Conservation (phyloP, 2,113 vertebrate species). For the Cairina moschata region DNA sequence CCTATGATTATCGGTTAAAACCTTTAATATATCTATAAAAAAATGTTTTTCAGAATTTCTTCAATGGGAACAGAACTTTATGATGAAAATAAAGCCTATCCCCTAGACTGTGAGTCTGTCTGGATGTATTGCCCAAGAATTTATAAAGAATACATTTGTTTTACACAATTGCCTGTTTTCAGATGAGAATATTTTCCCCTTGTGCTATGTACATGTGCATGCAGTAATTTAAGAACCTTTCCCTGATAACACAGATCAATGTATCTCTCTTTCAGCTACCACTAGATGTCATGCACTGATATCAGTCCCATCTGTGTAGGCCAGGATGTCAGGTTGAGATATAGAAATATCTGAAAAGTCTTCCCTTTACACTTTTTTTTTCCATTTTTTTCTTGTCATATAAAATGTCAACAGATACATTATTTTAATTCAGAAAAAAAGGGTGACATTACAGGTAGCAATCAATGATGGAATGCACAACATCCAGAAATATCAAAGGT, state of each 20-base stretch:
- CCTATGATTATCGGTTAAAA: not conserved
- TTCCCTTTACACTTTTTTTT: not conserved
- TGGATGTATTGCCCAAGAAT: not conserved
- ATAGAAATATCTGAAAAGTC: not conserved
- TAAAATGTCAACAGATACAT: not conserved
- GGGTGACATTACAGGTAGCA: not conserved
- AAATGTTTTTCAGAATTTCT: not conserved
- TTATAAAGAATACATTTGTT: not conserved
- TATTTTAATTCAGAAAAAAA: not conserved
- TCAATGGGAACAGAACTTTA: not conserved
- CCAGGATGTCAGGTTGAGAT: not conserved
- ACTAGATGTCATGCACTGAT: slow-evolving; percentile 65
- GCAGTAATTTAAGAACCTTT: not conserved
- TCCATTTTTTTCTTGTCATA: not conserved
- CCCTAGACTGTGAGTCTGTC: not conserved
- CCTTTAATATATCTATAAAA: not conserved
- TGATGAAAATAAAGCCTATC: not conserved
- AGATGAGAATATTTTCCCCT: not conserved
- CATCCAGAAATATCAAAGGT: not conserved
- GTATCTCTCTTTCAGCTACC: slow-evolving; percentile 12
- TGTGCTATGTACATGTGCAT: not conserved
- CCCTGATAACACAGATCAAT: not conserved
- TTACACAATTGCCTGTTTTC: not conserved
- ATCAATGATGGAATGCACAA: not conserved
- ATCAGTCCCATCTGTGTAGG: not conserved